Evolutionary conservation across 2,888 invertebrate genomes (phyloP).

Genomic region (Cerastis rubricosa): DNA sequence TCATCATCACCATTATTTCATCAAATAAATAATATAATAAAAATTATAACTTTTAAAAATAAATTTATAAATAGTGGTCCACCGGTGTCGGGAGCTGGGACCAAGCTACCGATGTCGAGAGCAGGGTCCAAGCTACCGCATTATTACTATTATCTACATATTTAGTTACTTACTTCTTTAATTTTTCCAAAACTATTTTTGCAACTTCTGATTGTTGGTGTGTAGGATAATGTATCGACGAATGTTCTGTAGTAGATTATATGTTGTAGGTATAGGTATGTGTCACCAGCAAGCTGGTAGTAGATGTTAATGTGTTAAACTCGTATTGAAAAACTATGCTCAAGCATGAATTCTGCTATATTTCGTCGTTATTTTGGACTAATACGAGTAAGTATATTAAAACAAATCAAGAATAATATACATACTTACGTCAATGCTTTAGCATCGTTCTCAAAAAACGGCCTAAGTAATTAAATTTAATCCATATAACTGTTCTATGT

Average conservation of each 20-base stretch:
- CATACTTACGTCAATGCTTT: conserved; percentile 1
- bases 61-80: no score
- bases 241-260: neutral
- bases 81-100: no score
- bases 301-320: neutral
- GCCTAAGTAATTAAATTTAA: conserved; percentile 4
- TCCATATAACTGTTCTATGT: neutral
- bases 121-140: no score
- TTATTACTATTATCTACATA: neutral
- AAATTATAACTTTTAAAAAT: no score
- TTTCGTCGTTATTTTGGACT: neutral
- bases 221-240: neutral
- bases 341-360: neutral
- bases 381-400: no score
- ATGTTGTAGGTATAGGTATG: neutral
- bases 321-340: conserved; percentile 2
- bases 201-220: neutral
- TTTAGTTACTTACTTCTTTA: neutral
- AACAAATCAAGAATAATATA: no score
- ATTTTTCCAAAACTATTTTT: neutral
- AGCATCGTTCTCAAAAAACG: neutral
- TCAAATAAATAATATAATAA: no score
- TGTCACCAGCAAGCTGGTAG: neutral
- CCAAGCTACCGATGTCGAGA: no score
- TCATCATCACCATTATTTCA: no score